phyloP scores from a whole-genome alignment of 2,113 vertebrate species.

The Erpornis zantholeuca region DNA sequence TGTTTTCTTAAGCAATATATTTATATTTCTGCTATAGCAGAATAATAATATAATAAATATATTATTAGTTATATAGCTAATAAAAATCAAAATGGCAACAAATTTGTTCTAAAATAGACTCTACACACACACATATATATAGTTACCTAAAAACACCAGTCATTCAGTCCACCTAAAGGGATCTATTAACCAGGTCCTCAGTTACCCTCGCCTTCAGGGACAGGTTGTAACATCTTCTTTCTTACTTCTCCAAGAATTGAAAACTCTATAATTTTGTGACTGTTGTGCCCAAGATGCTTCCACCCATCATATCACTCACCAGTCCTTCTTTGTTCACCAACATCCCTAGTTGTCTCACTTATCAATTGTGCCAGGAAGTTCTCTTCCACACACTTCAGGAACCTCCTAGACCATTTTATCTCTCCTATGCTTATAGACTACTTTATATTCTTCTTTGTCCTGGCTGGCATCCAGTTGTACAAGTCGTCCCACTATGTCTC shows the following conservation, averaged over 20 bases:
- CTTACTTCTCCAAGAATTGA: background rate
- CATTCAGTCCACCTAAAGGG: background rate
- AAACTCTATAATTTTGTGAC: background rate
- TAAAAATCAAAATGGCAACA: background rate
- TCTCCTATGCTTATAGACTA: background rate
- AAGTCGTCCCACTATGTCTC: background rate
- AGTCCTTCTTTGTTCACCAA: background rate
- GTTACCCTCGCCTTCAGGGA: rapidly evolving
- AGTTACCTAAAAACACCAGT: rapidly evolving
- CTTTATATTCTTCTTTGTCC: background rate
- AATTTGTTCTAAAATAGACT: background rate
- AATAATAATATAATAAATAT: no score
- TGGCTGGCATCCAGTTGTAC: background rate
- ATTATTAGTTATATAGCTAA: background rate
- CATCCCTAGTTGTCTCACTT: background rate
- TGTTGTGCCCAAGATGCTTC: background rate
- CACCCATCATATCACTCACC: background rate
- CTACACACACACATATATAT: background rate
- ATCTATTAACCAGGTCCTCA: background rate
- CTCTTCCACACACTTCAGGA: background rate
- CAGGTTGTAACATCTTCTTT: background rate
- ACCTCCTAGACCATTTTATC: background rate
- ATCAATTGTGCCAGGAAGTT: background rate
- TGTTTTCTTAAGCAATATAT: background rate
- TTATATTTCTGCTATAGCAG: no score